Evolutionary conservation across 1,140 invertebrate genomes (phyloP).

Genomic region (Myzus persicae): DNA sequence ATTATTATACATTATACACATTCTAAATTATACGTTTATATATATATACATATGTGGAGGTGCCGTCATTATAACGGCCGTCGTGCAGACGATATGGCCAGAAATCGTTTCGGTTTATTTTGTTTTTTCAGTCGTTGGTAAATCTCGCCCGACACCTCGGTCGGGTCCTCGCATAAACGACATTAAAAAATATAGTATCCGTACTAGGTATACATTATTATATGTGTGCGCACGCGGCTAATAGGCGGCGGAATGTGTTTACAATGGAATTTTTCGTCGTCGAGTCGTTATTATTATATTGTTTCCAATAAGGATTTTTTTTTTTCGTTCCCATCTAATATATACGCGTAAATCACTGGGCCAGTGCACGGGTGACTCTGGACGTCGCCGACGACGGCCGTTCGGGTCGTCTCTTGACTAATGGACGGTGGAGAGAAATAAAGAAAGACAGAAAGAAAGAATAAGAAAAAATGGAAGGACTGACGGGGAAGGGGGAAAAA

Average conservation of each 20-base stretch:
- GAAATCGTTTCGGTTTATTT: neutral
- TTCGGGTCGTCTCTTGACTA: neutral
- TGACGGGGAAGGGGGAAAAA: neutral
- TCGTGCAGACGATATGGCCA: neutral
- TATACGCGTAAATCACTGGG: constrained; percentile 29
- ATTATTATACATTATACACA: neutral
- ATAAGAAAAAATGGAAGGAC: too few relatives aligned
- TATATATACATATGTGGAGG: neutral
- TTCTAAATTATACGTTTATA: constrained; percentile 18
- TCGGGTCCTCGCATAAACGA: neutral
- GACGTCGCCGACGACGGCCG: neutral
- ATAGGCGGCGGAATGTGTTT: constrained; percentile 17
- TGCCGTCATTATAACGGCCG: neutral
- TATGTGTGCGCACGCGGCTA: neutral
- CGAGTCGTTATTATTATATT: constrained; percentile 20
- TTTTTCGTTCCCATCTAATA: neutral
- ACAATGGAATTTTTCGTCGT: neutral
- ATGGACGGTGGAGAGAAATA: neutral
- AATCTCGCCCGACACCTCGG: constrained; percentile 29
- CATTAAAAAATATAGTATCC: neutral
- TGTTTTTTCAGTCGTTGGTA: neutral
- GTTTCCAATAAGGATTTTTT: neutral
- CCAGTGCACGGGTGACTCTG: neutral
- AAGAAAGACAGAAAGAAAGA: neutral
- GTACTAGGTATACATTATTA: neutral